phyloP scores from a whole-genome alignment of 1,140 invertebrate species.

The Zaprionus inermis region DNA sequence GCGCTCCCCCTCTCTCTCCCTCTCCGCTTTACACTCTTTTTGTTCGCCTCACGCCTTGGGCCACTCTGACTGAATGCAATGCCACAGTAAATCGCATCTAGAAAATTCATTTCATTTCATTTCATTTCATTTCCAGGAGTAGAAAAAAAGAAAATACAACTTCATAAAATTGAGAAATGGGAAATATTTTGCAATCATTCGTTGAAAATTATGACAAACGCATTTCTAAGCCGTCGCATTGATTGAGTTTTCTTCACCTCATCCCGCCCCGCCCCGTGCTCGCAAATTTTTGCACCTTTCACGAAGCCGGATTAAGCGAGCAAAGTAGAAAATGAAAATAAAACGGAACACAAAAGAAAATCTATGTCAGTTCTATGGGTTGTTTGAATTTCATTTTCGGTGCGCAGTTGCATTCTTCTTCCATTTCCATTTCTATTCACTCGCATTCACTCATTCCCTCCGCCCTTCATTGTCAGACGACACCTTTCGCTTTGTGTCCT shows the following conservation, averaged over 20 bases:
- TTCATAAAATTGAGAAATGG: slow-evolving; percentile 61
- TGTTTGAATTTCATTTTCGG: slow-evolving; percentile 66
- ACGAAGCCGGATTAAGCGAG: slow-evolving; percentile 56
- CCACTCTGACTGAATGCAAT: slow-evolving; percentile 34
- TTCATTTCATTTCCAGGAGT: slow-evolving; percentile 51
- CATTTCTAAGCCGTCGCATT: slow-evolving; percentile 78
- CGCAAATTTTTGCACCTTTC: slow-evolving; percentile 64
- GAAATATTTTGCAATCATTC: slow-evolving; percentile 77
- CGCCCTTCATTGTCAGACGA: slow-evolving; percentile 56
- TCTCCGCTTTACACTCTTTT: not conserved
- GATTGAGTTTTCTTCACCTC: slow-evolving; percentile 67
- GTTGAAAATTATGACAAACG: slow-evolving; percentile 81
- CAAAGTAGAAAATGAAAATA: slow-evolving; percentile 17
- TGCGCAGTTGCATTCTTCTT: slow-evolving; percentile 56
- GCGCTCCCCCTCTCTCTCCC: not conserved
- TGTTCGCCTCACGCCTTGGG: slow-evolving; percentile 36
- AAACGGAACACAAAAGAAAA: slow-evolving; percentile 14
- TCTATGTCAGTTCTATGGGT: slow-evolving; percentile 35
- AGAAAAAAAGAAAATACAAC: slow-evolving; percentile 10
- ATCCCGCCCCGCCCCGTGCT: slow-evolving; percentile 40
- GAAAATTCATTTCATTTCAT: slow-evolving; percentile 76
- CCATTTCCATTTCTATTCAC: not conserved
- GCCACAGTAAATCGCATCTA: slow-evolving; percentile 61
- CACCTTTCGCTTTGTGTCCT: slow-evolving; percentile 60
- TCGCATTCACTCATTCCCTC: not conserved